Conservation (phyloP, 2,797 vertebrate genomes). For the Sebastolobus alascanus region DNA sequence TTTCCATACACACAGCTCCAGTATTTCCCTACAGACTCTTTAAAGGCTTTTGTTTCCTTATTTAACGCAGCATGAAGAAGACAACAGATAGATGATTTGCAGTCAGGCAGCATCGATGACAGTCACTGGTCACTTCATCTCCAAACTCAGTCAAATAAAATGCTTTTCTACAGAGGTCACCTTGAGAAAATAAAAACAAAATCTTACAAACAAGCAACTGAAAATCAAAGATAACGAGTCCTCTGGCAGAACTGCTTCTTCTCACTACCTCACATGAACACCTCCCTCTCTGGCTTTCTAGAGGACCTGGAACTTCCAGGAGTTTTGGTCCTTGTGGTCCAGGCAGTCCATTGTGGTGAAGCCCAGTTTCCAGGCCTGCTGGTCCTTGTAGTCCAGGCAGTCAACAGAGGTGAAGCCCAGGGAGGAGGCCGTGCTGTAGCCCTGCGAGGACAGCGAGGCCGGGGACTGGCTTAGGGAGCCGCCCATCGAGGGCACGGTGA, state of each 20-base stretch:
- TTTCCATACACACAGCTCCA: slow-evolving; percentile 14
- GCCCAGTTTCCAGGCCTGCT: slow-evolving; percentile 92
- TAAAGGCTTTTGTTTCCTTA: slow-evolving; percentile 61
- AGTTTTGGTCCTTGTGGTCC: slow-evolving; percentile 93
- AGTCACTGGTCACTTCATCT: slow-evolving; percentile 40
- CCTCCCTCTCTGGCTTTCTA: slow-evolving; percentile 66
- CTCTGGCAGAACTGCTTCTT: slow-evolving; percentile 42
- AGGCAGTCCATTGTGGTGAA: slow-evolving; percentile 93
- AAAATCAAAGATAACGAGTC: slow-evolving; percentile 48
- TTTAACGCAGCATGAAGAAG: slow-evolving; percentile 30
- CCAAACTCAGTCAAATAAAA: slow-evolving; percentile 36
- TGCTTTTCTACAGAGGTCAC: slow-evolving; percentile 52
- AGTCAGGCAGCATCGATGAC: slow-evolving; percentile 44
- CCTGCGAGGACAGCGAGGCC: slow-evolving; percentile 89
- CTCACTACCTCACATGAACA: slow-evolving; percentile 43
- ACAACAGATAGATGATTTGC: slow-evolving; percentile 18
- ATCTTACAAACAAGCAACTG: slow-evolving; percentile 62
- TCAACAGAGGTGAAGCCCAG: slow-evolving; percentile 91
- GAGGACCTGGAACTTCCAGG: slow-evolving; percentile 96
- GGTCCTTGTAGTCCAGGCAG: slow-evolving; percentile 95
- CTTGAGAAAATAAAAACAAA: slow-evolving; percentile 57
- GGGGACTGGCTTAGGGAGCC: slow-evolving; percentile 91
- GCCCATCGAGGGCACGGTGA: slow-evolving; percentile 88
- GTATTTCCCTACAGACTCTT: slow-evolving; percentile 36
- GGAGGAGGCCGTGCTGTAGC: slow-evolving; percentile 86